Evolutionary conservation across 2,888 invertebrate species (phyloP).

Genomic region (Diplolepis rosae): DNA sequence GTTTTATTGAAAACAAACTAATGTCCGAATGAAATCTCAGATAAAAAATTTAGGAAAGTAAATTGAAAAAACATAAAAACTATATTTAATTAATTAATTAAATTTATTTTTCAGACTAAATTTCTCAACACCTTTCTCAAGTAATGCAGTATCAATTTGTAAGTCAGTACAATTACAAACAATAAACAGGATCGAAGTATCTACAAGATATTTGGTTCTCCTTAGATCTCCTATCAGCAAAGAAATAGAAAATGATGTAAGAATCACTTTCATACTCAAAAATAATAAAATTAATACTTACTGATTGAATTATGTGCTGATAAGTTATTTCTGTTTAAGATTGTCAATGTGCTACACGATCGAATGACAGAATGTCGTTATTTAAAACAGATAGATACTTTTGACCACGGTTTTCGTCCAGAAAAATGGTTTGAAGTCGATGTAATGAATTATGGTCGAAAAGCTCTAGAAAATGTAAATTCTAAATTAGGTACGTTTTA

Average conservation of each 20-base stretch:
- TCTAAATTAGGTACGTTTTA: slow-evolving; percentile 83
- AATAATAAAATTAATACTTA: background rate
- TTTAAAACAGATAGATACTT: slow-evolving; percentile 77
- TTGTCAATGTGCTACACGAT: slow-evolving; percentile 85
- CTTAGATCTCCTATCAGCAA: slow-evolving; percentile 71
- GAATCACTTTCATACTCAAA: background rate
- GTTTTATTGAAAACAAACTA: too few relatives aligned
- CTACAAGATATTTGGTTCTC: slow-evolving; percentile 80
- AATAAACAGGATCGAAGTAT: slow-evolving; percentile 87
- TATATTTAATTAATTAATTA: too few relatives aligned
- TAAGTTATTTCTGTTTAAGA: slow-evolving; percentile 64
- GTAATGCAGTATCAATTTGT: slow-evolving; percentile 96
- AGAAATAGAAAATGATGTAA: slow-evolving; percentile 61
- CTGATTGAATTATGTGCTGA: background rate
- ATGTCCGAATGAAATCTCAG: too few relatives aligned
- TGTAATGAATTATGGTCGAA: slow-evolving; percentile 83
- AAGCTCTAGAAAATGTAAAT: slow-evolving; percentile 89
- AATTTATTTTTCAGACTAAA: slow-evolving; percentile 80
- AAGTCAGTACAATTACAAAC: slow-evolving; percentile 85
- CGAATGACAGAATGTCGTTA: slow-evolving; percentile 96
- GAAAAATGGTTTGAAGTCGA: slow-evolving; percentile 90
- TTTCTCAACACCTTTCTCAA: slow-evolving; percentile 96
- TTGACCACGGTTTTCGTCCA: slow-evolving; percentile 75
- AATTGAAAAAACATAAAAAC: too few relatives aligned
- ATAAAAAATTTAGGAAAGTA: too few relatives aligned